A percentile compares a stretch with the other conserved stretches of the same genome.
phyloP scores from a whole-genome alignment of 1,140 invertebrate genomes.

The Tetraneura akinire region DNA sequence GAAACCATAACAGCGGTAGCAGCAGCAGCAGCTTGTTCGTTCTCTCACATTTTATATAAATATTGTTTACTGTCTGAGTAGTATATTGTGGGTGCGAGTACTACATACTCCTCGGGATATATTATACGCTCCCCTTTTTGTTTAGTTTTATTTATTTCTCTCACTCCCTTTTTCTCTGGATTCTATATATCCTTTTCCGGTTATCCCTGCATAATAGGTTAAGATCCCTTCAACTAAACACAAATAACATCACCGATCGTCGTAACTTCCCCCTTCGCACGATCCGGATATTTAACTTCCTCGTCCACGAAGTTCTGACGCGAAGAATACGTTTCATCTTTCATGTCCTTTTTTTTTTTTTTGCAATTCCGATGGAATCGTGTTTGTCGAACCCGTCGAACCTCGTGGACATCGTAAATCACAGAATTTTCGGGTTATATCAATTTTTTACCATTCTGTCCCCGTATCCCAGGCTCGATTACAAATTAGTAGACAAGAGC shows the following conservation, averaged over 20 bases:
- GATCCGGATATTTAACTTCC: neutral
- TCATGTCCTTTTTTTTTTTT: no score
- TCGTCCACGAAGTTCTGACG: neutral
- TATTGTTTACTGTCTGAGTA: conserved; percentile 24
- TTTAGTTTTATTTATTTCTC: neutral
- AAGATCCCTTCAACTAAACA: neutral
- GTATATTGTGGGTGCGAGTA: neutral
- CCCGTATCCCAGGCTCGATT: neutral
- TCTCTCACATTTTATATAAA: neutral
- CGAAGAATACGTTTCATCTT: neutral
- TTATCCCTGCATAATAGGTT: neutral
- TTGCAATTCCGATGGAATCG: no score
- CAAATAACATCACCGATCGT: neutral
- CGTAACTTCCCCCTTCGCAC: neutral
- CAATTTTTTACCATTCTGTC: neutral
- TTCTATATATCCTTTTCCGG: neutral
- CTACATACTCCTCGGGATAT: neutral
- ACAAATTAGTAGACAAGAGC: neutral
- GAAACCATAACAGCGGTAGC: conserved; percentile 14
- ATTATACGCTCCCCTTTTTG: neutral
- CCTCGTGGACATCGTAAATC: no score
- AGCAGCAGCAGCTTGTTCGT: neutral
- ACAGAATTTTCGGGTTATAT: neutral
- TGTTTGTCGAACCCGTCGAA: no score
- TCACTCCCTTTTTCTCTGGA: neutral